A percentile compares a stretch with the other conserved stretches of the same genome.
These are phyloP conservation scores for Adelges cooleyi DNA, from an alignment of 1,140 invertebrate genomes.

Conservation along the genomic window DNA sequence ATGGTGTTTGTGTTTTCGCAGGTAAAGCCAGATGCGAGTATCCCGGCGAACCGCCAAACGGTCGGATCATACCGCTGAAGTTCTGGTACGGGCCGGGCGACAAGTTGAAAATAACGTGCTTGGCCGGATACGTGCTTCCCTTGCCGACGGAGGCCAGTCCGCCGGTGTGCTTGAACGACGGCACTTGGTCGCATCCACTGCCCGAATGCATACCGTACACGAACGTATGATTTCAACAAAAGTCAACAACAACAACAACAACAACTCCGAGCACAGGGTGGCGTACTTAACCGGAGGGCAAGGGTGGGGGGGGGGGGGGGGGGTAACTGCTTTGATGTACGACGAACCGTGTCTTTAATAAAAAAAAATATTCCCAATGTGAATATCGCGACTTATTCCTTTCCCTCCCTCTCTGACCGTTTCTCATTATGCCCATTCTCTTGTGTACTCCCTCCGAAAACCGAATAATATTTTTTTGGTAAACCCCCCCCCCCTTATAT, in stretches of 20 bases:
- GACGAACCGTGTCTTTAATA: too few relatives aligned
- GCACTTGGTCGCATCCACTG: conserved; percentile 34
- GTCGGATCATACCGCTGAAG: conserved; percentile 56
- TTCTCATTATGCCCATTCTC: too few relatives aligned
- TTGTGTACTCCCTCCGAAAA: too few relatives aligned
- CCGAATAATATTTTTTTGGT: too few relatives aligned
- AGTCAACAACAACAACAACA: too few relatives aligned
- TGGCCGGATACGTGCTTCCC: conserved; percentile 48
- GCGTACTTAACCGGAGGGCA: too few relatives aligned
- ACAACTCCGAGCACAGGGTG: not conserved
- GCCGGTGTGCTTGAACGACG: conserved; percentile 32
- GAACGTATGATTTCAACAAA: conserved; percentile 34
- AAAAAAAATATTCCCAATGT: too few relatives aligned
- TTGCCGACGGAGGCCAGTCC: conserved; percentile 31
- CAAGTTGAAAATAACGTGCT: conserved; percentile 57
- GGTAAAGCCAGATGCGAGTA: conserved; percentile 63
- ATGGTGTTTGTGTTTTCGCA: conserved; percentile 35
- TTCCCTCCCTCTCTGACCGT: too few relatives aligned
- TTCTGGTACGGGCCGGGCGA: conserved; percentile 66
- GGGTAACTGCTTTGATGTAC: too few relatives aligned
- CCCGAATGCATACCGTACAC: conserved; percentile 36
- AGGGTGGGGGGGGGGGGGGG: too few relatives aligned
- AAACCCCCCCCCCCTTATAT: too few relatives aligned
- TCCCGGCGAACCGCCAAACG: conserved; percentile 58
- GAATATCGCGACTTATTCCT: too few relatives aligned